phyloP scores from a whole-genome alignment of 2,113 vertebrate genomes.

The Rana temporaria region DNA sequence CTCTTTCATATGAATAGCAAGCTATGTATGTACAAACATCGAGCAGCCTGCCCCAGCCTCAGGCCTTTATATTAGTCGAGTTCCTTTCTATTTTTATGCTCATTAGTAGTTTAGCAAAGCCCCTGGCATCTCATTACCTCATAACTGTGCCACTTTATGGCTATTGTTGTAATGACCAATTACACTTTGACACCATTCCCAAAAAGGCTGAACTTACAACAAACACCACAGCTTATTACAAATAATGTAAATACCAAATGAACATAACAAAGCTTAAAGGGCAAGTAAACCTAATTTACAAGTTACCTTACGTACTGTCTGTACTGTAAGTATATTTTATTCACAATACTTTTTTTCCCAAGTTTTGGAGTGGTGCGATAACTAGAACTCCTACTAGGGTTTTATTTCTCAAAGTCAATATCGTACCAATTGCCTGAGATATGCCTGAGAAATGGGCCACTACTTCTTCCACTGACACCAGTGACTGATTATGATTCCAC shows the following conservation, averaged over 20 bases:
- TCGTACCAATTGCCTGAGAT: no score
- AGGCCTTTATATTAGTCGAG: constrained; percentile 29
- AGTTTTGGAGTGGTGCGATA: no score
- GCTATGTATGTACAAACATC: constrained; percentile 37
- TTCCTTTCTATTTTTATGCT: constrained; percentile 49
- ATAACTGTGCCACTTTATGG: constrained; percentile 45
- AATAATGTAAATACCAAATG: constrained; percentile 22
- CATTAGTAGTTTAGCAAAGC: constrained; percentile 51
- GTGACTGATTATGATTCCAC: no score
- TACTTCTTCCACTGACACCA: no score
- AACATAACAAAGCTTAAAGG: constrained; percentile 9
- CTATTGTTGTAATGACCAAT: constrained; percentile 51
- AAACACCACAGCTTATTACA: constrained; percentile 28
- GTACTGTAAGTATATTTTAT: neutral
- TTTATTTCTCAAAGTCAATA: no score
- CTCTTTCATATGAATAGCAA: constrained; percentile 50
- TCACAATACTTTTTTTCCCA: no score
- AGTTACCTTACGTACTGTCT: neutral
- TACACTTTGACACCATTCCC: constrained; percentile 51
- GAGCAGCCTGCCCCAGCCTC: constrained; percentile 26
- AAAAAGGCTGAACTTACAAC: neutral
- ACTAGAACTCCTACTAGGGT: no score
- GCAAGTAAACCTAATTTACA: neutral
- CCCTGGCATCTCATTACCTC: constrained; percentile 49
- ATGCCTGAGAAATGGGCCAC: no score